Evolutionary conservation across 2,797 vertebrate genomes (phyloP), one percentile per base, ranked within the genome.

Genomic region (Onychomys leucogaster): DNA sequence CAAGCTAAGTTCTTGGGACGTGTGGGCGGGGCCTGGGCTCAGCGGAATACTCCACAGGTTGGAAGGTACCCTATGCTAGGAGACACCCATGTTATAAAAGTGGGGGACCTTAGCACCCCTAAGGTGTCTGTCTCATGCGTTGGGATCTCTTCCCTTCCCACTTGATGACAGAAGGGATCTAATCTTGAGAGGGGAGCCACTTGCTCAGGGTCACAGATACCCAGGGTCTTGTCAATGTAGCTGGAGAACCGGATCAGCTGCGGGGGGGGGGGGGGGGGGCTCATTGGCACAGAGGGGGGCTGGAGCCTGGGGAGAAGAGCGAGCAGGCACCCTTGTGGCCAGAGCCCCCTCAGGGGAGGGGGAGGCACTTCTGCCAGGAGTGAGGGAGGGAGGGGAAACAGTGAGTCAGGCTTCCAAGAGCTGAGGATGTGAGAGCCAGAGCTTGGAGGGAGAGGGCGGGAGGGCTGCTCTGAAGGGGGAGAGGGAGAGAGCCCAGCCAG

Each of bases 381-480:
- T 32, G 46, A 82, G 46, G 87, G 96, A 96, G 92, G 37, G 85
- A 97, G 95, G 90, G 46, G 97, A 98, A 98, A 97, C 96, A 96
- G 97, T 97, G 97, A 98, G 98, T 98, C 97, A 98, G 98, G 97
- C 97, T 98, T 97, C 97, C 97, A 98, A 97, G 97, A 98, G 97
- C 97, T 96, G 83, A 96, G 96, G 97, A 96, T 97, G 96, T 96
- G 97, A 97, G 96, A 90, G 97, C 97, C 98, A 98, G 98, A 91
- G 89, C 96, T 87, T 90, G 96, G 96, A 97, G 97, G 91, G 97
- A 97, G 97, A 98, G 96, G 92, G 97, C 95, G 97, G 96, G 96
- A 96, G 96, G 94, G 92, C 94, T 95, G 96, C 94, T 96, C 91
- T 17, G 61, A 88, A 81, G 76, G 10, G n/a, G 65, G 89, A 83